Conservation (phyloP, 2,888 invertebrate genomes). For the Physocephala rufipes region DNA sequence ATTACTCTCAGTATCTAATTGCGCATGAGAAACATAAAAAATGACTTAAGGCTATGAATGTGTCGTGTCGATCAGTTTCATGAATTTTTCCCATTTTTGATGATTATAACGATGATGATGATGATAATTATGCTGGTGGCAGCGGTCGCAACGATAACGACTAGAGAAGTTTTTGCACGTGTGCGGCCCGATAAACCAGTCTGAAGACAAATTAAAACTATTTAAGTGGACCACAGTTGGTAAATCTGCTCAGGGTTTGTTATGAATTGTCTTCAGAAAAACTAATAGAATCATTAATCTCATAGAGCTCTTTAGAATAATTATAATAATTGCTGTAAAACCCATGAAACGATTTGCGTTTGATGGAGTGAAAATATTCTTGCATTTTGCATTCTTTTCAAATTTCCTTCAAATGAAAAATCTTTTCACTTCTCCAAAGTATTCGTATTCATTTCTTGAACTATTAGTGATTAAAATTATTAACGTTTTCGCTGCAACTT, state of each 20-base stretch:
- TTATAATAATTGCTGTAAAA: conserved; percentile 24
- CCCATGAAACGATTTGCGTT: conserved; percentile 16
- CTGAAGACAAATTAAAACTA: too few relatives aligned
- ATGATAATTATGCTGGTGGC: too few relatives aligned
- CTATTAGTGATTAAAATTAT: background rate
- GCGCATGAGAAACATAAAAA: conserved; percentile 42
- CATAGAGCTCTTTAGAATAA: conserved; percentile 13
- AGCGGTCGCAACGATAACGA: background rate
- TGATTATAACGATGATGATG: conserved; percentile 24
- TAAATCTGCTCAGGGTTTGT: too few relatives aligned
- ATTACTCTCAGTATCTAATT: conserved; percentile 26
- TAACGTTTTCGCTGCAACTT: background rate
- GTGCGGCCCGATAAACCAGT: conserved; percentile 10
- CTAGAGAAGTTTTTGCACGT: too few relatives aligned
- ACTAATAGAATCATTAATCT: too few relatives aligned
- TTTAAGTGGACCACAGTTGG: too few relatives aligned
- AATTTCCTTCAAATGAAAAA: background rate
- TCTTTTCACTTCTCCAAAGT: background rate
- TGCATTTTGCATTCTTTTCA: background rate
- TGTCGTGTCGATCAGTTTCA: conserved; percentile 4
- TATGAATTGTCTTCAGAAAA: too few relatives aligned
- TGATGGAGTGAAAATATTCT: background rate
- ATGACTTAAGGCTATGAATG: conserved; percentile 39
- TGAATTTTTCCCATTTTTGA: conserved; percentile 28
- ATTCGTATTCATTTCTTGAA: background rate